Conservation (phyloP, 2,888 invertebrate species). For the Drosophila mimica region DNA sequence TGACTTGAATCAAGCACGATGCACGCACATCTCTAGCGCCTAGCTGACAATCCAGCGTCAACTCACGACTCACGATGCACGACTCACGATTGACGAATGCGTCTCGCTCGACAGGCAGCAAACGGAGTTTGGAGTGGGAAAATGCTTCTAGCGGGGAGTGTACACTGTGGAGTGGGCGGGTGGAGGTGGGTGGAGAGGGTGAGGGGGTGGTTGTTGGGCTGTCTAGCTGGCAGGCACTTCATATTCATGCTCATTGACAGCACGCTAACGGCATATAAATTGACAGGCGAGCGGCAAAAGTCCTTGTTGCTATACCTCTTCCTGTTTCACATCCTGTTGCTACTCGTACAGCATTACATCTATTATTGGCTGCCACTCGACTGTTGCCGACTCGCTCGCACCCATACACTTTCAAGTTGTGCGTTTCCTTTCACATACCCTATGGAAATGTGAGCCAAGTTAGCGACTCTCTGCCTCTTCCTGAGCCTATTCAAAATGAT, state of each 20-base stretch:
- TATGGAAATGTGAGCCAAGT: neutral
- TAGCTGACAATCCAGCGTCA: constrained; percentile 8
- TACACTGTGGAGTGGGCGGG: neutral
- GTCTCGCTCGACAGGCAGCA: constrained; percentile 26
- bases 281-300: constrained; percentile 61
- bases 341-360: constrained; percentile 31
- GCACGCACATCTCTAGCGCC: constrained; percentile 2
- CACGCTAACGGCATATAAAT: constrained; percentile 82
- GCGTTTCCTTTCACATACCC: constrained; percentile 7
- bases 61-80: constrained; percentile 28
- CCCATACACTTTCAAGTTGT: constrained; percentile 1
- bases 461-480: too few relatives aligned
- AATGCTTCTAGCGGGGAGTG: neutral
- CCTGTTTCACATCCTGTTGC: constrained; percentile 24
- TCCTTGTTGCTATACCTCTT: constrained; percentile 50
- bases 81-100: constrained; percentile 50
- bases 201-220: neutral
- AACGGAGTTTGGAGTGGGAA: neutral
- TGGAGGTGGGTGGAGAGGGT: neutral
- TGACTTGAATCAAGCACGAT: neutral
- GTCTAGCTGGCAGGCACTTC: constrained; percentile 56
- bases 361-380: constrained; percentile 34
- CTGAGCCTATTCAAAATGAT: neutral
- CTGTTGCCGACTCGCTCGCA: constrained; percentile 14
- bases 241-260: constrained; percentile 80